Evolutionary conservation across 2,797 vertebrate genomes (phyloP), one percentile per base, ranked within the genome.

Genomic region (Poecilia picta): DNA sequence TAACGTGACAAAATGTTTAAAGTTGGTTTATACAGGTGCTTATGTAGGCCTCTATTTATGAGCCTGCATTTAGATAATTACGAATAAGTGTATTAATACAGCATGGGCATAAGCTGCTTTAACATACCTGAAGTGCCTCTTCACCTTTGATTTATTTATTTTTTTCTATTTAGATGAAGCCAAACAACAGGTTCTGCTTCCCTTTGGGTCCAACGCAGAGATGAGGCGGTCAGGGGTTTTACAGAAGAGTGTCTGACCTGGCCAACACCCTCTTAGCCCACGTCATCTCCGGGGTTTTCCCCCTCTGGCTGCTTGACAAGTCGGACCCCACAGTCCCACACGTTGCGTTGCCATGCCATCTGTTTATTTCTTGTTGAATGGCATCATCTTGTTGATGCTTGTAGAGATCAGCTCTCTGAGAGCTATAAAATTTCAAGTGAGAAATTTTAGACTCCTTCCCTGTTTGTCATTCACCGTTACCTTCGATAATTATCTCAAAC

Each of bases 211-310:
- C 57, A 36, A 74, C 84, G 76, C 84, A 62, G 46, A 73, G 36
- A 74, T 89, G 88, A 91, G 64, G 92, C 89, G 91, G 77, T 90
- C 86, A 83, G 86, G 86, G 79, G 73, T 76, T 82, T 76, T 84
- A 72, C 73, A 76, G 77, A 82, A 78, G 78, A 79, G 57, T 8
- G 41, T 71, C 74, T 89, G 90, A 91, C 90, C 91, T 83, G 72
- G 81, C 84, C 84, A 59, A 85, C 85, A 82, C 83, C 81, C 79
- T 72, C 53, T 80, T 83, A 80, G 81, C 83, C 86, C 78, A 77
- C 80, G 59, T 90, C 92, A 90, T 92, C 78, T 85, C 86, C 83
- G 82, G 80, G 84, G 87, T 85, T 83, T 87, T 73, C 84, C 66
- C 86, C 87, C 85, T 88, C 81, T 23, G 49, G 89, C 88, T 82